Base-by-base conservation (phyloP, 64 coral and sea anemone genomes). In the Actinia equina region DNA sequence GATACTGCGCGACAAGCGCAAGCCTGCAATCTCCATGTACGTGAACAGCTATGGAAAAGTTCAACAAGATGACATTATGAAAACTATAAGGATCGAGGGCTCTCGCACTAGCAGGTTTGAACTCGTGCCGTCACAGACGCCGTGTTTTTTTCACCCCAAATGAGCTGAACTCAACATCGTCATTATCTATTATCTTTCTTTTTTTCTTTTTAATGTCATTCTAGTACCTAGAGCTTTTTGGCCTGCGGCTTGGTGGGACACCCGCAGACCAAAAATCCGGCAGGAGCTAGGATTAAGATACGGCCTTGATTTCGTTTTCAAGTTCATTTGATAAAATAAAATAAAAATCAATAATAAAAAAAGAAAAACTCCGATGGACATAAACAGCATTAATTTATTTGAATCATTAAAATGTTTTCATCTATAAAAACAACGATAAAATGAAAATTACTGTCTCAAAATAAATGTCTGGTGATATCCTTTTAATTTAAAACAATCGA, bases 401-500 rank as follows among this genome's bases (percentile, higher is more conserved):
- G 43, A 81, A 49, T 44, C 42, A 49, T 25, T 81, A 49, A 52
- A 44, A 49, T 14, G 52, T 19, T 81, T 81, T 81, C 5, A 81
- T 81, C 45, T 46, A 81, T 81, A 81, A 81, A 80, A 81, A 81
- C n/a, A 74, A 65, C 77, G 5, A 46, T 46, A 26, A 46, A 37
- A 37, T 49, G n/a, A 81, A 51, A 81, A 16, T 81, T 44, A 81
- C 78, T 81, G 52, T 81, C 17, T 18, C 52, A 81, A 65, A 65
- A 79, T 52, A 81, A 81, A 52, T 52, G 78, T 81, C 45, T 80
- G 16, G 44, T 20, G 44, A 81, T 81, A 81, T 81, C 17, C 3
- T 81, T 81, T 81, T 81, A 51, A 81, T 81, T 51, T 81, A 81
- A 81, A 81, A 81, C 52, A 44, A 81, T 51, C 20, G 52, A 2